These are phyloP conservation scores for Uloborus diversus DNA, from an alignment of 1,140 invertebrate species.

Conservation along the genomic window DNA sequence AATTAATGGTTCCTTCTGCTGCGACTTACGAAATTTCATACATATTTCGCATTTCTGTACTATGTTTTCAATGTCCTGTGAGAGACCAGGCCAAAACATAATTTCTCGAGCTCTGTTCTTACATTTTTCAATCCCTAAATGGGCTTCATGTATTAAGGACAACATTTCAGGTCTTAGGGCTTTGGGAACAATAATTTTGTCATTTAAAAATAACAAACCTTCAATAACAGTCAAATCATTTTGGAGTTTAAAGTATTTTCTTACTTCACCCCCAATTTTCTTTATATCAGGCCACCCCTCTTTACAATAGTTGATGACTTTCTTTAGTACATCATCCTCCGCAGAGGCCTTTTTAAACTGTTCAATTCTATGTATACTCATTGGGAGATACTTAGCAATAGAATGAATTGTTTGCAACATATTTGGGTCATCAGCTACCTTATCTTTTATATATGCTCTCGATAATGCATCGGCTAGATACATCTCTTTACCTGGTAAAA, in stretches of 20 bases:
- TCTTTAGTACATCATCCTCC: neutral
- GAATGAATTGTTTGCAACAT: neutral
- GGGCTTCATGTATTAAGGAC: slow-evolving; percentile 61
- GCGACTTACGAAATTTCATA: neutral
- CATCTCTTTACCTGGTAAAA: slow-evolving; percentile 29
- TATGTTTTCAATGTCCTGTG: neutral
- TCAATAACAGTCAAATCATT: slow-evolving; percentile 58
- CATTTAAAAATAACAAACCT: slow-evolving; percentile 61
- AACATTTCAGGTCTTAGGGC: slow-evolving; percentile 60
- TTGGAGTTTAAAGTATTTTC: slow-evolving; percentile 52
- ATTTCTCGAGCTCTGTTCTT: slow-evolving; percentile 4
- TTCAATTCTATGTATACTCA: neutral
- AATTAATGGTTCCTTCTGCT: neutral
- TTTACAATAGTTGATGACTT: neutral
- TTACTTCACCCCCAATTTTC: neutral
- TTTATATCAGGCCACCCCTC: slow-evolving; percentile 55
- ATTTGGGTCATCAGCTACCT: neutral
- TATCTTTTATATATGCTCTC: slow-evolving; percentile 33
- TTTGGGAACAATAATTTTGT: slow-evolving; percentile 61
- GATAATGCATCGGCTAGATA: slow-evolving; percentile 48
- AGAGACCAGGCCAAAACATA: neutral
- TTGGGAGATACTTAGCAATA: neutral
- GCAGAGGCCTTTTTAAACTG: neutral
- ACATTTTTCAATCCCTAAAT: slow-evolving; percentile 60
- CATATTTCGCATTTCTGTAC: slow-evolving; percentile 14